A percentile compares a stretch with the other conserved stretches of the same genome.
These are phyloP conservation scores for Odontocolon sp. DNA, from an alignment of 2,888 invertebrate genomes.

Conservation along the genomic window DNA sequence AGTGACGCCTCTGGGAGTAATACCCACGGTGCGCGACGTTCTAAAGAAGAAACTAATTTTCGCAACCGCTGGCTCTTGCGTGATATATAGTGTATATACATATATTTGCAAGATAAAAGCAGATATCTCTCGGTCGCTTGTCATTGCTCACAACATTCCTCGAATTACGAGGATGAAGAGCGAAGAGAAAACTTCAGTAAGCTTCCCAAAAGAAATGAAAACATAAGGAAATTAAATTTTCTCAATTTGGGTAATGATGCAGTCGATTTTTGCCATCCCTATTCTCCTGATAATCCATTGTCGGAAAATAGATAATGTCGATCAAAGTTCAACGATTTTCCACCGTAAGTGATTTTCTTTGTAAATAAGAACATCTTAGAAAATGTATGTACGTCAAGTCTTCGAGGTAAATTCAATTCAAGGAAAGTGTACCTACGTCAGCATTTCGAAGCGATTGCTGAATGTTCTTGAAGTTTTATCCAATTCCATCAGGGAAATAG, in stretches of 20 bases:
- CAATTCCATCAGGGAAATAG: conserved; percentile 40
- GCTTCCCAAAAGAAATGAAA: not conserved
- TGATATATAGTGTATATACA: not conserved
- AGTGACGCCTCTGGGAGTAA: conserved; percentile 21
- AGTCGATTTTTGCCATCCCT: too few species aligned
- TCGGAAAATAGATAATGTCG: too few species aligned
- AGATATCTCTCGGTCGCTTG: conserved; percentile 15
- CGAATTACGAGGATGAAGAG: conserved; percentile 18
- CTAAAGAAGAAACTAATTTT: conserved; percentile 53
- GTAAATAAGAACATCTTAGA: not conserved
- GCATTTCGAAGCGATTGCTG: not conserved
- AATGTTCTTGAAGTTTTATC: conserved; percentile 25
- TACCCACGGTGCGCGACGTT: not conserved
- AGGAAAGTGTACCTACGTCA: not conserved
- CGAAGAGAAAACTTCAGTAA: conserved; percentile 27
- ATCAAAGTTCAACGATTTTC: conserved; percentile 10
- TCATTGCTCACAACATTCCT: not conserved
- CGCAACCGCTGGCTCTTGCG: conserved; percentile 25
- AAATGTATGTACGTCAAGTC: not conserved
- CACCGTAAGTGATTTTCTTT: conserved; percentile 8
- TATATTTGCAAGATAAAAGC: conserved; percentile 38
- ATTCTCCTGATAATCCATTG: too few species aligned
- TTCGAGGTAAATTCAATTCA: conserved; percentile 13
- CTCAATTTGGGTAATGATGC: not conserved
- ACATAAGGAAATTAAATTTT: not conserved